These are phyloP conservation scores for Sebastes miniatus DNA, from an alignment of 2,797 vertebrate species.

Conservation along the genomic window DNA sequence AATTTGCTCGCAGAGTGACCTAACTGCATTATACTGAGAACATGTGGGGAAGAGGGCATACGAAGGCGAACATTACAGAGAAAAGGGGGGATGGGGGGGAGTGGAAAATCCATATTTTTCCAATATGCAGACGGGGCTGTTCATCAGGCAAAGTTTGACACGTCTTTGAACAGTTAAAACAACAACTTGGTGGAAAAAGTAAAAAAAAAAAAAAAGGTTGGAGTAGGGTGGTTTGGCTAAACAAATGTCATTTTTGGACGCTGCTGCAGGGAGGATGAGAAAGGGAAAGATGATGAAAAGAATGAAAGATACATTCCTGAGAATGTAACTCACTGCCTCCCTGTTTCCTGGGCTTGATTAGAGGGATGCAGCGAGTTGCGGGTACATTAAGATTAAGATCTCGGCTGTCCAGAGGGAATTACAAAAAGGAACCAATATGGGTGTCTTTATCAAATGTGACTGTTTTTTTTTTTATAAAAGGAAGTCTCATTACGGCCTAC, in stretches of 20 bases:
- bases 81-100: background rate
- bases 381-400: constrained; percentile 72
- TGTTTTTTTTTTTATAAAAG: constrained; percentile 23
- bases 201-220: background rate
- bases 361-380: constrained; percentile 60
- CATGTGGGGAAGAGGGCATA: constrained; percentile 62
- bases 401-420: constrained; percentile 51
- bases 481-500: constrained; percentile 41
- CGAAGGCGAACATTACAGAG: constrained; percentile 41
- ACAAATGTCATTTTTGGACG: constrained; percentile 74
- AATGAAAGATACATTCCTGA: constrained; percentile 67
- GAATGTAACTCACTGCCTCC: constrained; percentile 51
- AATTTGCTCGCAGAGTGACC: constrained; percentile 69
- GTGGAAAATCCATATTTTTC: constrained; percentile 73
- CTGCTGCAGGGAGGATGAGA: constrained; percentile 57
- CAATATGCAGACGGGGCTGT: constrained; percentile 67
- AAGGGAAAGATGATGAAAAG: constrained; percentile 70
- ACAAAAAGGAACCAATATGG: constrained; percentile 55
- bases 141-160: constrained; percentile 70
- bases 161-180: constrained; percentile 71
- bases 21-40: constrained; percentile 67
- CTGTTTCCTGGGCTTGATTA: constrained; percentile 78
- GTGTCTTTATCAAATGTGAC: constrained; percentile 63
- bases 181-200: constrained; percentile 66
- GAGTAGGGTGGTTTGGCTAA: constrained; percentile 63